Percentiles rank a stretch among this genome's conserved stretches.
Evolutionary conservation across 2,113 vertebrate genomes (phyloP).

Genomic region (Oceanites oceanicus): DNA sequence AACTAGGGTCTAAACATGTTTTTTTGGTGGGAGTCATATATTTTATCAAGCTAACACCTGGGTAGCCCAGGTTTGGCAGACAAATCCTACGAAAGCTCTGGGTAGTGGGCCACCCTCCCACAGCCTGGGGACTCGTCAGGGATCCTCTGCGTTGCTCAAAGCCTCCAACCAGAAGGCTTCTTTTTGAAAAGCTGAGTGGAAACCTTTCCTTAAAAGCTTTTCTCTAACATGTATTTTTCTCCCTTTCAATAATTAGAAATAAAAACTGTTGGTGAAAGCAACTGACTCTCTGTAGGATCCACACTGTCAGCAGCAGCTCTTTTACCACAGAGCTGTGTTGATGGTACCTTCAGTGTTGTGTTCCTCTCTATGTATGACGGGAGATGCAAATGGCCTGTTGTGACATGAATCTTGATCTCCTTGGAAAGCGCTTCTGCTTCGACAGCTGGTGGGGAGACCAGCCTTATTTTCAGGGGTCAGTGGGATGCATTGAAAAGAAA

Average conservation of each 20-base stretch:
- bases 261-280: not conserved
- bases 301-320: not conserved
- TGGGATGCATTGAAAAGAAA: not conserved
- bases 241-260: not conserved
- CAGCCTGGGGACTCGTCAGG: not conserved
- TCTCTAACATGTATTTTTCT: not conserved
- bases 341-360: not conserved
- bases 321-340: not conserved
- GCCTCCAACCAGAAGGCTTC: not conserved
- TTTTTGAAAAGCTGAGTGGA: not conserved
- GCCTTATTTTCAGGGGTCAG: not conserved
- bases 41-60: not conserved
- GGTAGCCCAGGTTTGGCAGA: not conserved
- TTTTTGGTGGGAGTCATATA: not conserved
- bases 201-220: not conserved
- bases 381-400: not conserved
- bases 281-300: not conserved
- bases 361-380: not conserved
- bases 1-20: not conserved
- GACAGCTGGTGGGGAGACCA: not conserved
- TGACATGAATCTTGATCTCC: not conserved
- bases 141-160: not conserved
- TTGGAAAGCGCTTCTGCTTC: fast-evolving
- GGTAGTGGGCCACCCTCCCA: not conserved
- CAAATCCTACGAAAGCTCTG: not conserved